Conservation (phyloP, 2,888 invertebrate genomes). For the Drosophila paucipuncta region DNA sequence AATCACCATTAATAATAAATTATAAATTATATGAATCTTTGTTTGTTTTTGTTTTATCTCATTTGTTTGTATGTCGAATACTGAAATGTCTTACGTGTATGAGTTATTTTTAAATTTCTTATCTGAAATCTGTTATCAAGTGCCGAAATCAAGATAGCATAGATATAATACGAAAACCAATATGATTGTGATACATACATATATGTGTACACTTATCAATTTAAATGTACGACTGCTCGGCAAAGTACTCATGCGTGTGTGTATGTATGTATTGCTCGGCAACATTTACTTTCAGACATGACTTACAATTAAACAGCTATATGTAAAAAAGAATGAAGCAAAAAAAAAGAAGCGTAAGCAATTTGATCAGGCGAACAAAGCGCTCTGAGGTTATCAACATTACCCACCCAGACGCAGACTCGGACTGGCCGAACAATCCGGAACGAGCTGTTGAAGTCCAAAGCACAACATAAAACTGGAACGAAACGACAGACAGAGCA, state of each 20-base stretch:
- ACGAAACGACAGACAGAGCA: conserved; percentile 3
- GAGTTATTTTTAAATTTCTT: neutral
- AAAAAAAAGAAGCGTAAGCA: neutral
- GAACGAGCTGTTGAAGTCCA: conserved; percentile 54
- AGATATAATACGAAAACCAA: neutral
- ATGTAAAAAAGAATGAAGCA: conserved; percentile 19
- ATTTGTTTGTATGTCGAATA: neutral
- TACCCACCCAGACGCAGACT: conserved; percentile 23
- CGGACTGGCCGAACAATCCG: conserved; percentile 48
- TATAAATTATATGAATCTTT: neutral
- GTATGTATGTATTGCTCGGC: neutral
- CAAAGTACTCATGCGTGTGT: neutral
- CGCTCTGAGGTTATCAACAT: conserved; percentile 66
- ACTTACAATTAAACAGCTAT: conserved; percentile 14
- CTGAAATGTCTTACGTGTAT: neutral
- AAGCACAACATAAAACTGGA: conserved; percentile 25
- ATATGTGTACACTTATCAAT: neutral
- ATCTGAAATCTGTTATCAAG: neutral
- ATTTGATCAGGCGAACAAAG: conserved; percentile 51
- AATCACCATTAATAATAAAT: neutral
- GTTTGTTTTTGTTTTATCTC: neutral
- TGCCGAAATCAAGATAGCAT: neutral
- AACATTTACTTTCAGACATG: conserved; percentile 6
- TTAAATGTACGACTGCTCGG: neutral
- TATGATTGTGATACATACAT: neutral